phyloP scores from a whole-genome alignment of 2,113 vertebrate species.

The Psittacus erithacus region DNA sequence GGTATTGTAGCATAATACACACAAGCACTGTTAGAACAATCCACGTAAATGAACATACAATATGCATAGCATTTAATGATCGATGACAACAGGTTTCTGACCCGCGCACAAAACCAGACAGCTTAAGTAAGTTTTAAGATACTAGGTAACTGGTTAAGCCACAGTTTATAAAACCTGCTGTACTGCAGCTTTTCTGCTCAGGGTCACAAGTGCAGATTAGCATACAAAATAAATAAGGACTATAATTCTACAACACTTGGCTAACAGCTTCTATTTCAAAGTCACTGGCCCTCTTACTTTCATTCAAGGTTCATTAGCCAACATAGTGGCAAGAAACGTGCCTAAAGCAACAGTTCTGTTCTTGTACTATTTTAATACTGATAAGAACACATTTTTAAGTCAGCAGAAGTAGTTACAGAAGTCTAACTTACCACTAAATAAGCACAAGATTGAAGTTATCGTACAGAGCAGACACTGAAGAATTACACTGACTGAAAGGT shows the following conservation, averaged over 20 bases:
- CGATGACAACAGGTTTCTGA: slow-evolving; percentile 30
- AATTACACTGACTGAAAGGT: neutral
- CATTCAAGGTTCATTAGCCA: slow-evolving; percentile 53
- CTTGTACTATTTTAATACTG: slow-evolving; percentile 67
- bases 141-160: slow-evolving; percentile 4
- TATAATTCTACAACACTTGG: slow-evolving; percentile 31
- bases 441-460: neutral
- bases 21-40: slow-evolving; percentile 43
- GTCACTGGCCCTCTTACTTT: slow-evolving; percentile 47
- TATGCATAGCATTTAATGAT: slow-evolving; percentile 56
- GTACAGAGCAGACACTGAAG: neutral
- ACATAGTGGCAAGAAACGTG: slow-evolving; percentile 34
- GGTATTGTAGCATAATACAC: slow-evolving; percentile 24
- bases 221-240: slow-evolving; percentile 64
- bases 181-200: slow-evolving; percentile 42
- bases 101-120: slow-evolving; percentile 16
- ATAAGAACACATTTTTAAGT: slow-evolving; percentile 22
- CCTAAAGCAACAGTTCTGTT: slow-evolving; percentile 40
- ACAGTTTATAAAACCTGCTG: slow-evolving; percentile 35
- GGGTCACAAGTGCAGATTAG: slow-evolving; percentile 39
- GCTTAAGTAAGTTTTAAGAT: slow-evolving; percentile 20
- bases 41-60: slow-evolving; percentile 31
- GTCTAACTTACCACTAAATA: neutral
- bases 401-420: neutral
- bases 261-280: slow-evolving; percentile 20